A percentile compares a stretch with the other conserved stretches of the same genome.
These are phyloP conservation scores for Festucalex cinctus DNA, from an alignment of 2,113 vertebrate species.

Conservation along the genomic window DNA sequence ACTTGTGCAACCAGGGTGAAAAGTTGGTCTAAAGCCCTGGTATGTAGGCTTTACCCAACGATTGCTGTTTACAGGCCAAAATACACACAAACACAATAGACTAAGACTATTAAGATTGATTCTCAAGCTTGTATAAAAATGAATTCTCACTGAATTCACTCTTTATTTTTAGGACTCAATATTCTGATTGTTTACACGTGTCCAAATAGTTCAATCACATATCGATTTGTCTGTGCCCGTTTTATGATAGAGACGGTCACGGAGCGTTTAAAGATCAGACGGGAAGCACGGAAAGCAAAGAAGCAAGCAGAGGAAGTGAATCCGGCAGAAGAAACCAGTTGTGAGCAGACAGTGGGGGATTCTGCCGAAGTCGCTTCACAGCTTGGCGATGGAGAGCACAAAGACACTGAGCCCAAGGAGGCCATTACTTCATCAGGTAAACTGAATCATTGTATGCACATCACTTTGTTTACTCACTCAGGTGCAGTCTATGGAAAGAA, in stretches of 20 bases:
- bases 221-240: background rate
- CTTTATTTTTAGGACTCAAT: no score
- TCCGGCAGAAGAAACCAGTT: slow-evolving; percentile 65
- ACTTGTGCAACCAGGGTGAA: no score
- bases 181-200: background rate
- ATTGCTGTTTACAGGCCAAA: no score
- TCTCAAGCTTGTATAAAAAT: no score
- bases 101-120: no score
- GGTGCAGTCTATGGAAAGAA: background rate
- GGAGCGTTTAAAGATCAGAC: slow-evolving; percentile 78
- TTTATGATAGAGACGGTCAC: slow-evolving; percentile 77
- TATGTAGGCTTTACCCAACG: no score
- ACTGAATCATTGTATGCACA: background rate
- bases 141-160: no score
- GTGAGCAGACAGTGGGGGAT: slow-evolving; percentile 49
- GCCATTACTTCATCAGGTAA: slow-evolving; percentile 38
- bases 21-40: no score
- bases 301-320: slow-evolving; percentile 70
- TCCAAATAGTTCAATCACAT: background rate
- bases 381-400: slow-evolving; percentile 31
- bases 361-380: slow-evolving; percentile 48
- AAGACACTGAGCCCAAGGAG: slow-evolving; percentile 9
- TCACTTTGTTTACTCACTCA: background rate
- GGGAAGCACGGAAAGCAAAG: slow-evolving; percentile 73
- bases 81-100: no score